Conservation (phyloP, 1,140 invertebrate species). For the Habropoda laboriosa region DNA sequence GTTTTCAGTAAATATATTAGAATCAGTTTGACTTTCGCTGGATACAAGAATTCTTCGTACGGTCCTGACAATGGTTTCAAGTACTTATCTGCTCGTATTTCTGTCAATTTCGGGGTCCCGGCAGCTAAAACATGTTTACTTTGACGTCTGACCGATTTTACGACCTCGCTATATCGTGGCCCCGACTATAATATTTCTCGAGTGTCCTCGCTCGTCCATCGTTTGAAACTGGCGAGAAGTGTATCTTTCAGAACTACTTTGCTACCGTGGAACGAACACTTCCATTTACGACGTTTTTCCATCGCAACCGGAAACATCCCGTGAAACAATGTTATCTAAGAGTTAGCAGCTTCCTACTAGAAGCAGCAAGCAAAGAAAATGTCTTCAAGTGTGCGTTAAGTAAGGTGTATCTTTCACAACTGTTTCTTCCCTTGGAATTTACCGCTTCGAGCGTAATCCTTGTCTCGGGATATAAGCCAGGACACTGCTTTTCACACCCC, state of each 20-base stretch:
- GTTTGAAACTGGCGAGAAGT: background rate
- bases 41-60: no score
- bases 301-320: background rate
- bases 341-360: background rate
- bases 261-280: background rate
- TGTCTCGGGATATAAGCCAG: background rate
- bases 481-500: no score
- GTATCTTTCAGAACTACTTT: background rate
- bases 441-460: background rate
- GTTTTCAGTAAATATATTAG: no score
- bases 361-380: background rate
- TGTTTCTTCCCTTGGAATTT: background rate
- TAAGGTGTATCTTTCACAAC: background rate
- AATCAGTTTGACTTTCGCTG: no score
- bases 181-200: background rate
- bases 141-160: no score
- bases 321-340: slow-evolving; percentile 18
- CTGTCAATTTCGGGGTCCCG: no score
- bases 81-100: no score
- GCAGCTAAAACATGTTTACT: no score
- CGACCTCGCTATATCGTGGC: no score
- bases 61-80: no score
- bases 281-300: slow-evolving; percentile 16
- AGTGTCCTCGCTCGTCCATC: background rate
- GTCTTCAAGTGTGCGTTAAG: background rate